Conservation (phyloP, 2,797 vertebrate species). For the Anniella stebbinsi region DNA sequence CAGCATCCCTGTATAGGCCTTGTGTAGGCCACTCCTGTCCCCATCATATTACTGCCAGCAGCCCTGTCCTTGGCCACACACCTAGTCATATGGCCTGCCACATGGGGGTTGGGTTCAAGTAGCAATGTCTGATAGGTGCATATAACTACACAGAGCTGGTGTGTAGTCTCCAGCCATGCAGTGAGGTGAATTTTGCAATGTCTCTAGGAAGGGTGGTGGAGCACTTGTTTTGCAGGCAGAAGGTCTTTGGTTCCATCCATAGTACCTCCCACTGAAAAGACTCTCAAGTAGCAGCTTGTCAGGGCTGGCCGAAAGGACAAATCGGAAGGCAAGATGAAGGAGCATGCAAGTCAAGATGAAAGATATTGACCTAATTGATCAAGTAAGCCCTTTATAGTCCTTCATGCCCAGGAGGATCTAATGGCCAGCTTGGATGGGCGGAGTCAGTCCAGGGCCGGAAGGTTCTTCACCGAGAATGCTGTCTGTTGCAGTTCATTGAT, state of each 20-base stretch:
- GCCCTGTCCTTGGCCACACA: neutral
- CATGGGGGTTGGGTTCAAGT: neutral
- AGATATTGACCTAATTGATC: no score
- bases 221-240: no score
- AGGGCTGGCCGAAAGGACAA: neutral
- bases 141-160: neutral
- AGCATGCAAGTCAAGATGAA: no score
- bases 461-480: no score
- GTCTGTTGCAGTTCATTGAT: no score
- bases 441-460: no score
- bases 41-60: neutral
- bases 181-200: neutral
- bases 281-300: no score
- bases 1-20: neutral
- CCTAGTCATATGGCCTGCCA: neutral
- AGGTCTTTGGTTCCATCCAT: neutral
- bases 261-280: neutral
- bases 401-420: no score
- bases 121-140: no score
- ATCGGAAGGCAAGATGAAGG: no score
- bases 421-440: no score
- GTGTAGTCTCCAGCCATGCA: neutral
- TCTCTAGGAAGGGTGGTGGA: neutral
- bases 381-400: no score
- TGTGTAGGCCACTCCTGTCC: neutral